phyloP scores from a whole-genome alignment of 2,113 vertebrate genomes.

The Coreoperca whiteheadi region DNA sequence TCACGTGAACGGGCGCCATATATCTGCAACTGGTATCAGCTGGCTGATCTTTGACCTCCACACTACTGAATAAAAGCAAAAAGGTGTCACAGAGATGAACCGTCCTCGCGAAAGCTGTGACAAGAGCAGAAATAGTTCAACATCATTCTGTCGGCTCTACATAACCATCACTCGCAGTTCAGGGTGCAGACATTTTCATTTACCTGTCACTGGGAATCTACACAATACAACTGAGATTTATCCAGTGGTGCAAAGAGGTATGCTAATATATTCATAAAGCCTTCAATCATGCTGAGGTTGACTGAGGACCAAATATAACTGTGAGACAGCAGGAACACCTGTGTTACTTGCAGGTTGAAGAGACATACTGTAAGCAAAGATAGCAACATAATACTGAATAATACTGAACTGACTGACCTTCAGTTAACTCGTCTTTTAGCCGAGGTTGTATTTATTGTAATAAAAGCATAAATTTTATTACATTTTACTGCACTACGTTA shows the following conservation, averaged over 20 bases:
- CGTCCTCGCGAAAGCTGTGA: neutral
- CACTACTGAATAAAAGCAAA: neutral
- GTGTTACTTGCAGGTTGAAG: neutral
- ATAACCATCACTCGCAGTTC: constrained; percentile 15
- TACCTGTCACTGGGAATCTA: neutral
- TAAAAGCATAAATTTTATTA: neutral
- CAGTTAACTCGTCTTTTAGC: too few relatives aligned
- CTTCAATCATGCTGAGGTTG: neutral
- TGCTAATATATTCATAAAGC: constrained; percentile 17
- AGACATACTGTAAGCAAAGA: neutral
- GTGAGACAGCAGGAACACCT: neutral
- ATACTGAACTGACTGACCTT: neutral
- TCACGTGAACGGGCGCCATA: neutral
- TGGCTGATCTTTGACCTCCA: neutral
- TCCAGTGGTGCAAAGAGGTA: neutral
- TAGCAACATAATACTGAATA: neutral
- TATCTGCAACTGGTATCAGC: neutral
- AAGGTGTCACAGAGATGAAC: constrained; percentile 14
- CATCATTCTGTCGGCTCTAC: neutral
- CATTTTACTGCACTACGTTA: neutral
- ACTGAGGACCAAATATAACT: neutral
- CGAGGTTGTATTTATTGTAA: neutral
- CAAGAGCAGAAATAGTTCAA: constrained; percentile 8
- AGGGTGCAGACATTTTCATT: constrained; percentile 21
- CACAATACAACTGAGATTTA: neutral